A percentile compares a stretch with the other conserved stretches of the same genome.
Conservation (phyloP, 1,140 invertebrate species). For the Belonocnema kinseyi region DNA sequence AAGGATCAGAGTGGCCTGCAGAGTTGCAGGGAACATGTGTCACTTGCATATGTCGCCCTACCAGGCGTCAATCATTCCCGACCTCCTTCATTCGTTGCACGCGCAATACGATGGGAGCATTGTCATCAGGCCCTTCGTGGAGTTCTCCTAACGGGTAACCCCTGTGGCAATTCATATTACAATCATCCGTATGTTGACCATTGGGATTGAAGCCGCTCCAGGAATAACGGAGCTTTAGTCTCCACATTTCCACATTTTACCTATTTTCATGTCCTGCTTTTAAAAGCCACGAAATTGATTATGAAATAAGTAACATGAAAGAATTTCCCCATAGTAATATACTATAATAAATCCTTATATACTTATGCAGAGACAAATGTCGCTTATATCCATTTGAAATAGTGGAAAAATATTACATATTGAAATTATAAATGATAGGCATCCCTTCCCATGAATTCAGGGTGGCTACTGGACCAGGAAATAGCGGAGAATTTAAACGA, state of each 20-base stretch:
- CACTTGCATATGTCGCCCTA: constrained; percentile 55
- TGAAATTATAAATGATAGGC: too few relatives aligned
- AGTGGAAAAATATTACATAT: too few relatives aligned
- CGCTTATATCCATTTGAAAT: too few relatives aligned
- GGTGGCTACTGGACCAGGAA: too few relatives aligned
- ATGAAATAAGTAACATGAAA: too few relatives aligned
- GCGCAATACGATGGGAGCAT: constrained; percentile 41
- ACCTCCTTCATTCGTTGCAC: constrained; percentile 35
- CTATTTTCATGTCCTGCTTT: background rate
- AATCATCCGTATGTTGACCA: constrained; percentile 44
- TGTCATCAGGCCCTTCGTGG: constrained; percentile 46
- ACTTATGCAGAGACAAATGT: too few relatives aligned
- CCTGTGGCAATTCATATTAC: constrained; percentile 34
- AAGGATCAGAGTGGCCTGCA: constrained; percentile 27
- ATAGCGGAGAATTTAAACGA: too few relatives aligned
- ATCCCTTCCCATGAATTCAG: too few relatives aligned
- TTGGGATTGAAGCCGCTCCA: constrained; percentile 46
- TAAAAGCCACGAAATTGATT: background rate
- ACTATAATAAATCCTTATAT: too few relatives aligned
- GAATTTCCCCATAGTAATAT: too few relatives aligned
- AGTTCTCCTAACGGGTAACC: constrained; percentile 29
- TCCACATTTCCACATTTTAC: background rate
- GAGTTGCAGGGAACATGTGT: constrained; percentile 45
- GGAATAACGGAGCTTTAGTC: constrained; percentile 32
- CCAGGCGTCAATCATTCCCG: constrained; percentile 45